A percentile compares a stretch with the other conserved stretches of the same genome.
These are phyloP conservation scores for Drosophila nebulosa DNA, from an alignment of 1,140 invertebrate genomes.

Conservation along the genomic window DNA sequence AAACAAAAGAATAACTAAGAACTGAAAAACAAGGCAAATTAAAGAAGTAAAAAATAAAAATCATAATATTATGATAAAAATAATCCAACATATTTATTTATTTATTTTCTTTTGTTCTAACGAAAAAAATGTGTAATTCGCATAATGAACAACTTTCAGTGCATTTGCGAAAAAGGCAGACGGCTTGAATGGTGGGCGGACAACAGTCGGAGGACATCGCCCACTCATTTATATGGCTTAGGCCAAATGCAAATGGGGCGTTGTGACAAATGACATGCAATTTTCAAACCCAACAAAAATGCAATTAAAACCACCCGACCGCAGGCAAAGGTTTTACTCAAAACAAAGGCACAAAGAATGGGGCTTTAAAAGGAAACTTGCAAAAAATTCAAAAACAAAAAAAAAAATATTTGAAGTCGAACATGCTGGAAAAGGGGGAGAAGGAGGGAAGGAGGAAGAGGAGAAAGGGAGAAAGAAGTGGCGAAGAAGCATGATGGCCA, in stretches of 20 bases:
- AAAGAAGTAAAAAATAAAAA: too few relatives aligned
- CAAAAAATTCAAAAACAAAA: neutral
- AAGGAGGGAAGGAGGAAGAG: neutral
- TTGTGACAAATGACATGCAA: constrained; percentile 73
- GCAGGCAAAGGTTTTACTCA: constrained; percentile 9
- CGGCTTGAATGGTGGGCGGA: constrained; percentile 8
- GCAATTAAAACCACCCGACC: constrained; percentile 64
- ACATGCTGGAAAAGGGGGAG: neutral
- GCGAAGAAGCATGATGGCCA: constrained; percentile 36
- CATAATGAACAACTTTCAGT: constrained; percentile 30
- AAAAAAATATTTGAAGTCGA: constrained; percentile 3
- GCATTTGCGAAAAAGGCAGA: constrained; percentile 25
- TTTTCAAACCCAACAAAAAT: constrained; percentile 66
- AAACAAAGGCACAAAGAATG: constrained; percentile 1
- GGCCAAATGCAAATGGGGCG: constrained; percentile 56
- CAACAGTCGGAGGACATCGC: neutral
- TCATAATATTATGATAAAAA: too few relatives aligned
- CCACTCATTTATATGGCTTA: constrained; percentile 72
- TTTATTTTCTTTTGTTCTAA: too few relatives aligned
- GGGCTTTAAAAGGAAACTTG: constrained; percentile 15
- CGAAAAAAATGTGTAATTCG: constrained; percentile 24
- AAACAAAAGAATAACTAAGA: too few relatives aligned
- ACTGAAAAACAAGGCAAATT: too few relatives aligned
- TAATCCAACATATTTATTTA: too few relatives aligned
- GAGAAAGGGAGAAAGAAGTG: too few relatives aligned